Base-by-base conservation (phyloP, 1,140 invertebrate genomes). In the Mactra quadrangularis region DNA sequence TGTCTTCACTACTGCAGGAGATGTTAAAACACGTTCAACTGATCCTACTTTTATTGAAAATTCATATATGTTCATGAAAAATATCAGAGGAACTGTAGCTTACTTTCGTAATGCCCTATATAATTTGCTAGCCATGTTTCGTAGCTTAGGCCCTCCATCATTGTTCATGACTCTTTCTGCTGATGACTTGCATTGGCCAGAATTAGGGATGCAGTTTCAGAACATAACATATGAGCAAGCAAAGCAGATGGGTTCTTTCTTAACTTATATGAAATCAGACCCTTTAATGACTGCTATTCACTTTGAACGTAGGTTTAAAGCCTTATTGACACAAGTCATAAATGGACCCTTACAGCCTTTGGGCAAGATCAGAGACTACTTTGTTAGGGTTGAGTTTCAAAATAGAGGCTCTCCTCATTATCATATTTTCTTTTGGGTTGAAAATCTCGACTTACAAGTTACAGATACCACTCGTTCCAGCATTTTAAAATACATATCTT, bases 51-150 rank as follows among this genome's bases (percentile, higher is more conserved):
- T n/a, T n/a, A 29, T 29, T n/a, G 3, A 19, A 17, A 66, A 66
- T 55, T 68, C 60, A 55, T 79, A 79, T 33, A 77, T 79, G 59
- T 55, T 83, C 47, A 66, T 77, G 71, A 76, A 76, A 76, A 50
- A 64, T 25, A 75, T 83, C n/a, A 4, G 57, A 52, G 57, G 81
- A 13, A 83, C 81, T 13, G 81, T 72, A 4, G 64, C 81, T 59
- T 83, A 76, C 35, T 83, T 70, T 57, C 68, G 55, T 41, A 71
- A 70, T 50, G 31, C 17, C n/a, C 25, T 64, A 33, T 83, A 53
- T 29, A 55, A 83, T 41, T 35, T 83, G 47, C 35, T 77, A 7
- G 70, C 81, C 27, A 76, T 83, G 47, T 76, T 76, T 38, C 31
- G 55, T 17, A 41, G 25, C 38, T 64, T 83, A 35, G 81, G 71